phyloP scores from a whole-genome alignment of 2,797 vertebrate genomes.

The Hydrophis major region DNA sequence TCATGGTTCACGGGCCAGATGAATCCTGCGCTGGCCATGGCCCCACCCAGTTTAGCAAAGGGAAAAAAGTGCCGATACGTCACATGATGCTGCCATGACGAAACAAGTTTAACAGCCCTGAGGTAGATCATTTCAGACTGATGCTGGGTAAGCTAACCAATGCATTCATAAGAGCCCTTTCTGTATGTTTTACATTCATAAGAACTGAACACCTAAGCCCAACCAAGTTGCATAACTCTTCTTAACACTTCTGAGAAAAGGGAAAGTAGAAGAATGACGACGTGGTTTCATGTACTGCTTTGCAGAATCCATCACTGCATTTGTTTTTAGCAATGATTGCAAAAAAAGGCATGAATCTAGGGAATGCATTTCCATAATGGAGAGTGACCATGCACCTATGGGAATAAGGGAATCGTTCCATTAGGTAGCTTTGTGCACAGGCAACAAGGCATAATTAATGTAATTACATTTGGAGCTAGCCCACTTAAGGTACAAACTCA shows the following conservation, averaged over 20 bases:
- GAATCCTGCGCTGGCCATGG: too few species aligned
- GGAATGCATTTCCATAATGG: neutral
- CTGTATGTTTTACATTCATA: neutral
- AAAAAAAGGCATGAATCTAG: neutral
- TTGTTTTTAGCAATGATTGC: neutral
- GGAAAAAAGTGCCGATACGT: too few species aligned
- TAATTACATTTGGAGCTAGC: slow-evolving; percentile 3
- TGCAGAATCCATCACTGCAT: neutral
- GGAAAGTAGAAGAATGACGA: neutral
- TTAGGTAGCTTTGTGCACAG: slow-evolving; percentile 1
- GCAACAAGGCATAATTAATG: slow-evolving; percentile 5
- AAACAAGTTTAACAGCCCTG: too few species aligned
- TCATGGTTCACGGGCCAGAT: too few species aligned
- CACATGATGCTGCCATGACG: too few species aligned
- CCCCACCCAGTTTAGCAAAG: too few species aligned
- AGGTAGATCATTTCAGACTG: neutral
- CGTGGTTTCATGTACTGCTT: neutral
- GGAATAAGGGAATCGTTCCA: neutral
- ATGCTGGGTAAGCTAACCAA: neutral
- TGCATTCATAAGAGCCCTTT: neutral
- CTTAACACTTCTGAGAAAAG: neutral
- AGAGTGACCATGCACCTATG: neutral
- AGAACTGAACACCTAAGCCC: neutral
- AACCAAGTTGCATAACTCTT: neutral
- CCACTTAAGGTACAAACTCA: neutral